Evolutionary conservation across 2,797 vertebrate species (phyloP).

Genomic region (Mormyrus hasselquistii): DNA sequence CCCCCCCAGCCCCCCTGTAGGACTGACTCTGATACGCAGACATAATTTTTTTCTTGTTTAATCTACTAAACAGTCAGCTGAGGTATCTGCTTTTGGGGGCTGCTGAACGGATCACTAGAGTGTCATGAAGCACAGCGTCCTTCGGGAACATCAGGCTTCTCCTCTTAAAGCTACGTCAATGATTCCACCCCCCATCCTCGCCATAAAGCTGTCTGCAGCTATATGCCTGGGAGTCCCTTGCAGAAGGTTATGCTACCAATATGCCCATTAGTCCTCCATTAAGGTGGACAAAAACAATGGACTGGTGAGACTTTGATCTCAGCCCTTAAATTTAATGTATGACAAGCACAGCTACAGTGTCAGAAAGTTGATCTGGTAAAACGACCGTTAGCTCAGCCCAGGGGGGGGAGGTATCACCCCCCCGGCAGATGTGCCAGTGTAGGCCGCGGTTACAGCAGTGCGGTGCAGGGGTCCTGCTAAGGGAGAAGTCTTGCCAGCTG

Average conservation of each 20-base stretch:
- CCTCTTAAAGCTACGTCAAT: background rate
- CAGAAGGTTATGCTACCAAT: background rate
- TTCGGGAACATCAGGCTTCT: background rate
- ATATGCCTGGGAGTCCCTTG: background rate
- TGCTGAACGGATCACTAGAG: background rate
- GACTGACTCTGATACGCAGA: no score
- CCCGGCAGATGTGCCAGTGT: background rate
- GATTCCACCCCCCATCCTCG: no score
- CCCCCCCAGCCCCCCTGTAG: no score
- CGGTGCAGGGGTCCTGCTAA: background rate
- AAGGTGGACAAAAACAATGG: background rate
- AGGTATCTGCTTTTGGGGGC: no score
- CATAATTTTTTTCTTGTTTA: no score
- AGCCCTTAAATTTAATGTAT: background rate
- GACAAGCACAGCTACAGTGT: background rate
- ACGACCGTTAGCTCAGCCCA: background rate
- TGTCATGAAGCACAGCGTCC: background rate
- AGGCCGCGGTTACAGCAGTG: background rate
- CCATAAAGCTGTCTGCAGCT: background rate
- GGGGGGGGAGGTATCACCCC: background rate
- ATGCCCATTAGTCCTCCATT: background rate
- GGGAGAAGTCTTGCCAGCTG: background rate
- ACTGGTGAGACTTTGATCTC: background rate
- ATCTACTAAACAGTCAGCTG: no score
- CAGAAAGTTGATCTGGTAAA: background rate